Conservation (phyloP, 2,888 invertebrate species). For the Mantis religiosa region DNA sequence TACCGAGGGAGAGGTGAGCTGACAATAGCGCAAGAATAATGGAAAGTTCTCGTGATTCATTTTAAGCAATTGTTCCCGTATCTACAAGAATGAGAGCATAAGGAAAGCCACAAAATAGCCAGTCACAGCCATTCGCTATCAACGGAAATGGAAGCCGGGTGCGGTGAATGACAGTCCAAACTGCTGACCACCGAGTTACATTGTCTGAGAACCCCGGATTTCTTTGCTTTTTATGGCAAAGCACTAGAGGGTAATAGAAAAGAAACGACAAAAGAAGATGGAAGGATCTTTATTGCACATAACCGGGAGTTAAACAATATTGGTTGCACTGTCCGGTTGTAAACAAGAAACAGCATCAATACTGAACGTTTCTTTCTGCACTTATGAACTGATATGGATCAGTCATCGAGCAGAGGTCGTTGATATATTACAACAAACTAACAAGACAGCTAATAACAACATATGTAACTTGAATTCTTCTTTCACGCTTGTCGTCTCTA, state of each 20-base stretch:
- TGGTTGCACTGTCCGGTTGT: neutral
- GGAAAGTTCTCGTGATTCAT: neutral
- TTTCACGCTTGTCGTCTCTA: too few species aligned
- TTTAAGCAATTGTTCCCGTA: neutral
- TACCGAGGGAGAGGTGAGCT: neutral
- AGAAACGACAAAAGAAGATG: neutral
- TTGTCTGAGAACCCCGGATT: neutral
- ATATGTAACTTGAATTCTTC: too few species aligned
- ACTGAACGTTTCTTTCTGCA: too few species aligned
- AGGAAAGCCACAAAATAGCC: neutral
- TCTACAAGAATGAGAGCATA: neutral
- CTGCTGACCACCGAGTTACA: neutral
- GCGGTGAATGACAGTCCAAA: neutral
- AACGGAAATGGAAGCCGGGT: neutral
- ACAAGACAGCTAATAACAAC: too few species aligned
- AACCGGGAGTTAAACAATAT: neutral
- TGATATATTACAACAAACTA: too few species aligned
- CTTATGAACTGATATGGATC: too few species aligned
- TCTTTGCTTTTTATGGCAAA: neutral
- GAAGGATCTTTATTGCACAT: neutral
- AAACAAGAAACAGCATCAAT: too few species aligned
- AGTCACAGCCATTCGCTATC: neutral
- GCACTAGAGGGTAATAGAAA: neutral
- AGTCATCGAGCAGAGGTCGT: too few species aligned
- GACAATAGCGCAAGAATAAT: neutral